Base-by-base conservation (phyloP, 2,888 invertebrate species). In the Diabrotica balteata region DNA sequence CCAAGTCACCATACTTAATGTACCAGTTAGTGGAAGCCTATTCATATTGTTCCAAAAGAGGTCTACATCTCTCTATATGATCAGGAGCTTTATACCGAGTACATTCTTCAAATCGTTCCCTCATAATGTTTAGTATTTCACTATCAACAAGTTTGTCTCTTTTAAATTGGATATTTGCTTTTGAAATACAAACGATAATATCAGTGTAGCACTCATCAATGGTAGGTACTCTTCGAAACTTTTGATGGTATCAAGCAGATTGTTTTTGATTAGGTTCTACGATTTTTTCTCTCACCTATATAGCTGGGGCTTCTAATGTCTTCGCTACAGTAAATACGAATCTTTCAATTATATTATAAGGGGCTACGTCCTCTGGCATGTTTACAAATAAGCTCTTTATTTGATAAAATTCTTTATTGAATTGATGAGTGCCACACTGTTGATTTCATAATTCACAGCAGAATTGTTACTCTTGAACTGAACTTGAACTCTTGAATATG, bases 1-100 rank as follows among this genome's bases (percentile, higher is more conserved):
- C 97, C 97, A 98, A 77, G 98, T 88, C 90, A 99, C 87, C 74
- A 97, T 97, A 98, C 88, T 98, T 98, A 67, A 90, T 92, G 82
- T 96, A 97, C 92, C 93, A 98, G 82, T 96, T 94, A 72, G 90
- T 91, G 70, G 91, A 87, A 64, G 94, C 93, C 69, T 91, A 88
- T 69, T 93, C 88, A 80, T 94, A 96, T 71, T 87, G 87, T 0
- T 93, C 89, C 75, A 88, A 86, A 0, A 95, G 74, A 51, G 86
- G 85, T 73, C 85, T 86, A 83, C 98, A 98, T 74, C 88, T 88
- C 50, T 85, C 86, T 43, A 86, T 77, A 75, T 91, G 90, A 80
- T 95, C 93, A 6, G 91, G 92, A 0, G 87, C 85, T 81, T 96
- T 91, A 82, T 91, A 92, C 70, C 90, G 57, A 72, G 90, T 86